Base-by-base conservation (phyloP, 2,888 invertebrate genomes). In the Drosophila affinis region DNA sequence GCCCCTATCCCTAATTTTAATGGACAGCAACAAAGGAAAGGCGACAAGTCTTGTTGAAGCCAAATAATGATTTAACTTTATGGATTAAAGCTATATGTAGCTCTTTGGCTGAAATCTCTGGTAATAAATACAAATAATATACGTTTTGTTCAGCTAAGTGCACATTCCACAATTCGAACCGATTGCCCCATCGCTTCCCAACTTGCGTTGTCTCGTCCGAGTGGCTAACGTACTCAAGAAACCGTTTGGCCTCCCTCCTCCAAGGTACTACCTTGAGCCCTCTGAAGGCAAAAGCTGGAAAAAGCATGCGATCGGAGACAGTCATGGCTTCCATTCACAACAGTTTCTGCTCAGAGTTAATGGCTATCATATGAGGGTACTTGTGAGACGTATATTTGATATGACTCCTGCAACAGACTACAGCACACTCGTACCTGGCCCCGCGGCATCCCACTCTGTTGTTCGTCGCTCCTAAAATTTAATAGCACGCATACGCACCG, bases 1-100 rank as follows among this genome's bases (percentile, higher is more conserved):
- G 49, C 49, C 46, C 49, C 52, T 53, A 21, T 9, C 45, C 55
- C 48, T 72, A 59, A 64, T 59, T 64, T 44, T 24, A 58, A 29
- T 39, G 56, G 62, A 46, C 51, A 62, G 44, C 27, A 2, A 21
- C 1, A 51, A 52, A n/a, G 24, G 27, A 53, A 12, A 24, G 29
- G 45, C 21, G 29, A n/a, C 1, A 54, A 60, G 49, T 60, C 52
- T 68, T 60, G 5, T 12, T 21, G 5, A 27, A 32, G 34, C 49
- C 47, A 48, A 57, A 58, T 24, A 48, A 62, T n/a, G 27, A 57
- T 71, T 46, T 51, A 18, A 10, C 21, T 32, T n/a, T 39, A 17
- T 17, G 12, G 9, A 21, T 62, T 12, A n/a, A n/a, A 27, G 17
- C 9, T 9, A 47, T 2, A 18, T 18, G 2, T 18, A 9, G 14